Evolutionary conservation across 2,113 vertebrate species (phyloP).

Genomic region (Lagenorhynchus albirostris): DNA sequence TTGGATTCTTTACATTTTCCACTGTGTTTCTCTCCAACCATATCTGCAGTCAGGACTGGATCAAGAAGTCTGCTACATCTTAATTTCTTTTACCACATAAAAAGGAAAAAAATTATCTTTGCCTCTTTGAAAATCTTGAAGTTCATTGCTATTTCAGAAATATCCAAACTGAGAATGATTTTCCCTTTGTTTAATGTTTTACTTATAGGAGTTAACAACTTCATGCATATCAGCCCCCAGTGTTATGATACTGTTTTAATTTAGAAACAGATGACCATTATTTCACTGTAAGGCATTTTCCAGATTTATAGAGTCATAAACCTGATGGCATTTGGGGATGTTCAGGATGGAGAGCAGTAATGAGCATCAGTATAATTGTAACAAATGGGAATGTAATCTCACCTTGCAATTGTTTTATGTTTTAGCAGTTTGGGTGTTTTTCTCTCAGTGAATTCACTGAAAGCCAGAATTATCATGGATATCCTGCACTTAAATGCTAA

Average conservation of each 20-base stretch:
- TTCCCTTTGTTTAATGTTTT: conserved; percentile 60
- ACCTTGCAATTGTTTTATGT: not conserved
- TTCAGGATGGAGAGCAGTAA: conserved; percentile 55
- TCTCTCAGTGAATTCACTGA: not conserved
- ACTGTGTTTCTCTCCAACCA: not conserved
- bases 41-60: not conserved
- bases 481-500: not conserved
- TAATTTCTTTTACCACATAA: not conserved
- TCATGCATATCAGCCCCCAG: conserved; percentile 49
- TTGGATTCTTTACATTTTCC: not conserved
- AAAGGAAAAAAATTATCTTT: not conserved
- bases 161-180: not conserved
- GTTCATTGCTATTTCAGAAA: not conserved
- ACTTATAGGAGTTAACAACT: conserved; percentile 49
- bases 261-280: conserved; percentile 74
- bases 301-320: conserved; percentile 79
- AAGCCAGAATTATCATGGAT: not conserved
- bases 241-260: conserved; percentile 70
- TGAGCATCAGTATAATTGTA: conserved; percentile 48
- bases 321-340: conserved; percentile 49
- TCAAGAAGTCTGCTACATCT: not conserved
- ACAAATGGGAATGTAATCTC: conserved; percentile 46
- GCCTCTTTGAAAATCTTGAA: conserved; percentile 30
- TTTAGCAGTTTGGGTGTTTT: not conserved
- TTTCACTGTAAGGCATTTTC: conserved; percentile 68